Evolutionary conservation across 1,140 invertebrate species (phyloP).

Genomic region (Apolygus lucorum): DNA sequence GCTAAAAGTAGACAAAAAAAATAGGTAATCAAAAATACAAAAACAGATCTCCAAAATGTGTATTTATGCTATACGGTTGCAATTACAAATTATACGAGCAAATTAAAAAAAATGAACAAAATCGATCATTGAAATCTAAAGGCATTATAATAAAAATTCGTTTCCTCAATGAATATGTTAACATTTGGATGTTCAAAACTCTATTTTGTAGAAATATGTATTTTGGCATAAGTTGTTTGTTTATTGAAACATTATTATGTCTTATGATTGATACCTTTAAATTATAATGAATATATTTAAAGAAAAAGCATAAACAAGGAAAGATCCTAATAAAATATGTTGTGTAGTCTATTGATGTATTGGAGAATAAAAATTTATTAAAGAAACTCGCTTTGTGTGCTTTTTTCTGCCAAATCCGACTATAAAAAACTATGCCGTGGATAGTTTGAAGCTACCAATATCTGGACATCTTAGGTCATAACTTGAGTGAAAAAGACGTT

Average conservation of each 20-base stretch:
- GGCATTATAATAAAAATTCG: conserved; percentile 26
- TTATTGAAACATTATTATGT: conserved; percentile 30
- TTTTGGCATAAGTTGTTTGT: conserved; percentile 32
- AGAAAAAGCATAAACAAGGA: conserved; percentile 30
- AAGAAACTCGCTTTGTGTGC: too few relatives aligned
- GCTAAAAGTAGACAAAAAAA: conserved; percentile 10
- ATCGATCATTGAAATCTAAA: conserved; percentile 28
- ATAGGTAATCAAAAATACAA: neutral
- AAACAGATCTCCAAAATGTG: conserved; percentile 16
- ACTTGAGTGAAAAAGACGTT: too few relatives aligned
- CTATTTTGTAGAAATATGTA: conserved; percentile 32
- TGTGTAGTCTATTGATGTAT: conserved; percentile 36
- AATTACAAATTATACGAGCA: neutral
- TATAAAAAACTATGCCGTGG: too few relatives aligned
- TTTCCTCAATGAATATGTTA: conserved; percentile 29
- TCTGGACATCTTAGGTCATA: too few relatives aligned
- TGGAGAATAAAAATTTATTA: conserved; percentile 34
- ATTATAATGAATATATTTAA: conserved; percentile 29
- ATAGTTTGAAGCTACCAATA: too few relatives aligned
- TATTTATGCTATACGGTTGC: neutral
- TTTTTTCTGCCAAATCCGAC: too few relatives aligned
- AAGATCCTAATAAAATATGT: conserved; percentile 34
- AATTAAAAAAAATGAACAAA: conserved; percentile 25
- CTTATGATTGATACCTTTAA: conserved; percentile 31
- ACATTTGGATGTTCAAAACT: conserved; percentile 29